phyloP scores from a whole-genome alignment of 2,888 invertebrate genomes.

The Leucozona laternaria region DNA sequence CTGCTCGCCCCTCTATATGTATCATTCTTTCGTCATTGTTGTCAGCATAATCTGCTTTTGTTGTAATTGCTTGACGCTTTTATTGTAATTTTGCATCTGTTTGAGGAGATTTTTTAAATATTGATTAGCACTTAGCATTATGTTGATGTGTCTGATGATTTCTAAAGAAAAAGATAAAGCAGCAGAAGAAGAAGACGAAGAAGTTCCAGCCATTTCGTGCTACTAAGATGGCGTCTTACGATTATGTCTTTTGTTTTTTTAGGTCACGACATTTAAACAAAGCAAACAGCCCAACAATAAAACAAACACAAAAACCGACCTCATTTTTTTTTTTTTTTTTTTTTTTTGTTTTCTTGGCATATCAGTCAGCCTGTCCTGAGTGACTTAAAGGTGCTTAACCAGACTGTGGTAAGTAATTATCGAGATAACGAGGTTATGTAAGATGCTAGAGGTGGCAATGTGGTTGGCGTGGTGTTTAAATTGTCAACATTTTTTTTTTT shows the following conservation, averaged over 20 bases:
- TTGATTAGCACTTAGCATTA: conserved; percentile 68
- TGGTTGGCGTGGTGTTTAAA: neutral
- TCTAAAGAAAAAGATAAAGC: conserved; percentile 1
- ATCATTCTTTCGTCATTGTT: neutral
- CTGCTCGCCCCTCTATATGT: neutral
- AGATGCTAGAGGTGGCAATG: conserved; percentile 2
- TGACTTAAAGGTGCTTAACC: conserved; percentile 41
- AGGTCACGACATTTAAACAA: conserved; percentile 67
- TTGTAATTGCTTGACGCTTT: conserved; percentile 47
- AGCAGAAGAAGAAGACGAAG: conserved; percentile 7
- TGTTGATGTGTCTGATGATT: conserved; percentile 9
- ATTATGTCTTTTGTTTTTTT: conserved; percentile 46
- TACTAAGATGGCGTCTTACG: conserved; percentile 47
- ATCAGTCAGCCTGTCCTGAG: conserved; percentile 35
- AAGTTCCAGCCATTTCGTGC: conserved; percentile 25
- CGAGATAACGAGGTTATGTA: conserved; percentile 36
- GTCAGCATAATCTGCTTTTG: conserved; percentile 15
- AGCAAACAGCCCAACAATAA: neutral
- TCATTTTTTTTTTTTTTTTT: conserved; percentile 8
- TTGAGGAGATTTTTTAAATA: conserved; percentile 66
- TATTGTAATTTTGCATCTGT: conserved; percentile 35
- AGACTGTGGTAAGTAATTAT: conserved; percentile 24
- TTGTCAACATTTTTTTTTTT: conserved; percentile 10
- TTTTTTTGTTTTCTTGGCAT: neutral
- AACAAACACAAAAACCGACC: conserved; percentile 43